A percentile compares a stretch with the other conserved stretches of the same genome.
phyloP scores from a whole-genome alignment of 2,113 vertebrate genomes.

The Candoia aspera region DNA sequence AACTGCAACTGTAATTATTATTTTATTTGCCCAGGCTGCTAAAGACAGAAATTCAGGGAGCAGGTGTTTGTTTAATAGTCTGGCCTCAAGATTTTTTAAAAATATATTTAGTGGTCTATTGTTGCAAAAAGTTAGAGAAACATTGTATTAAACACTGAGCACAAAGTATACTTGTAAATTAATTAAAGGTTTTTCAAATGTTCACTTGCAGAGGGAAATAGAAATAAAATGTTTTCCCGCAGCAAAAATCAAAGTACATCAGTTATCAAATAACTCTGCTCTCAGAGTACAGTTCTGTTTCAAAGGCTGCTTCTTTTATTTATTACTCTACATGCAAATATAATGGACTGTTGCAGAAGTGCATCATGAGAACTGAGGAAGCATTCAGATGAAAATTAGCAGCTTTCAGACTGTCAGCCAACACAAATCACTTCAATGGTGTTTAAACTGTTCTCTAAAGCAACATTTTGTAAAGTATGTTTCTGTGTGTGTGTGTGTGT shows the following conservation, averaged over 20 bases:
- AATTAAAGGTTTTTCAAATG: background rate
- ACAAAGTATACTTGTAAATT: background rate
- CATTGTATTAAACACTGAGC: background rate
- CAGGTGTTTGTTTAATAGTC: background rate
- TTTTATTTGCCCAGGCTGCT: background rate
- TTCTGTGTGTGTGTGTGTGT: no score
- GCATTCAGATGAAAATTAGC: constrained; percentile 40
- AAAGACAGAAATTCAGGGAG: background rate
- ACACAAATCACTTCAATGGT: constrained; percentile 8
- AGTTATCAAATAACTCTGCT: background rate
- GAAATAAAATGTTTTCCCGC: background rate
- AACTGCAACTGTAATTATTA: background rate
- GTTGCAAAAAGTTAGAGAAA: background rate
- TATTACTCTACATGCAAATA: constrained; percentile 15
- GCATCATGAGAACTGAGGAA: constrained; percentile 20
- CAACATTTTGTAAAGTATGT: constrained; percentile 33
- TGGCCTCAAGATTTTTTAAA: background rate
- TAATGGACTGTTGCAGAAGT: constrained; percentile 10
- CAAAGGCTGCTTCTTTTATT: constrained; percentile 17
- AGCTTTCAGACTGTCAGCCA: constrained; percentile 37
- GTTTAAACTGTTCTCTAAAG: constrained; percentile 19
- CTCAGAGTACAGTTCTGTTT: background rate
- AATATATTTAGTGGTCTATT: background rate
- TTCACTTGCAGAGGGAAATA: background rate
- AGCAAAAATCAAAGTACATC: background rate